Evolutionary conservation across 2,797 vertebrate species (phyloP).

Genomic region (Acanthis flammea): DNA sequence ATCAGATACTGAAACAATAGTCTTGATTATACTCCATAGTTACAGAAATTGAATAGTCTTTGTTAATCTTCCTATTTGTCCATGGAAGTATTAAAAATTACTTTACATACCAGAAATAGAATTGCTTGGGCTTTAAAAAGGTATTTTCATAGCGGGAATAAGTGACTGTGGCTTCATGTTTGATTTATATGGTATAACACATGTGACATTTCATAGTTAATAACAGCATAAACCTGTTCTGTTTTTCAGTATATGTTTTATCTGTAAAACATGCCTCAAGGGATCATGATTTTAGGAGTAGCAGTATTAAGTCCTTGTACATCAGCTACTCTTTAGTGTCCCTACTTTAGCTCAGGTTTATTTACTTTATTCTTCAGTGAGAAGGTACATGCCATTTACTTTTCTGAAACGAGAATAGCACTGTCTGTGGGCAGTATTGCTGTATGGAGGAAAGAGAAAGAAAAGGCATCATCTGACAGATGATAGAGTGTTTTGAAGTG

Average conservation of each 20-base stretch:
- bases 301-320: background rate
- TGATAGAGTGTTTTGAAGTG: background rate
- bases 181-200: background rate
- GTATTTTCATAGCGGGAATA: background rate
- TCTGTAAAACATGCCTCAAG: background rate
- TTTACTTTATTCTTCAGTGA: background rate
- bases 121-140: background rate
- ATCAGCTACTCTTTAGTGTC: background rate
- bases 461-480: background rate
- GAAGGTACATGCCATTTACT: background rate
- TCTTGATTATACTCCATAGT: background rate
- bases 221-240: background rate
- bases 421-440: background rate
- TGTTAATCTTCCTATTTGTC: background rate
- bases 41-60: background rate
- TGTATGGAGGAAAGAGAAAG: background rate
- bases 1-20: background rate
- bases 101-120: background rate
- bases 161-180: background rate
- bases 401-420: background rate
- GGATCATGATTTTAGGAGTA: background rate
- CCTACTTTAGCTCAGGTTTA: background rate
- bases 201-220: background rate
- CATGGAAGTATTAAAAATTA: background rate
- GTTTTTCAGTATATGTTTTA: background rate